Evolutionary conservation across 2,888 invertebrate species (phyloP), one percentile per base, ranked within the genome.

Genomic region (Drosophila prolongata): DNA sequence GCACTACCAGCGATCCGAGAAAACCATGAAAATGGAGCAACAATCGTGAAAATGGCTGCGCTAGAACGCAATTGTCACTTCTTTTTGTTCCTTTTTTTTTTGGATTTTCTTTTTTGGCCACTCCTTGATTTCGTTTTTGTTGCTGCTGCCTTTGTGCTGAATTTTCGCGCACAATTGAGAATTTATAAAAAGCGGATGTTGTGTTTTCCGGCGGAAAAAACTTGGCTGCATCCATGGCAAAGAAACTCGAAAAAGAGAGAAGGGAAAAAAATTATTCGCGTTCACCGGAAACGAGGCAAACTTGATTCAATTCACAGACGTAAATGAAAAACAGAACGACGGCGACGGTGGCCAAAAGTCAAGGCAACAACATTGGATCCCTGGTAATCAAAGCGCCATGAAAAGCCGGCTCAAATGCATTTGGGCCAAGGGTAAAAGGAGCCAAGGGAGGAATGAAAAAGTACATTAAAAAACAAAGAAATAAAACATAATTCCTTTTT

Each of bases 121-220:
- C 62, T 65, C 42, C 47, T 59, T 34, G 16, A 13, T 34, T 40
- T 54, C 24, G 35, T 47, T 27, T 24, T 16, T n/a, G 10, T 24
- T 24, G 38, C 30, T 30, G 27, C 24, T 47, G 46, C 47, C 35
- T 64, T 68, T 69, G 56, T 71, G 69, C 30, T 44, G 75, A 42
- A 38, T 38, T 61, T 49, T 57, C 52, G 80, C 72, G 62, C 73
- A 76, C 85, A 81, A 89, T 85, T 87, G 85, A 78, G 76, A 87
- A 78, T 87, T 87, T 87, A 87, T 74, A 80, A 78, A 76, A 72
- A 75, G 58, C 88, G 85, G 85, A 85, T 77, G 79, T 75, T 85
- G 89, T 86, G 76, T 85, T 85, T 85, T 87, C 82, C 89, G 77
- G 64, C 76, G 75, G 69, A 76, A 85, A 79, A 84, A 87, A 87